Conservation (phyloP, 2,888 invertebrate genomes). For the Reticulitermes lucifugus region DNA sequence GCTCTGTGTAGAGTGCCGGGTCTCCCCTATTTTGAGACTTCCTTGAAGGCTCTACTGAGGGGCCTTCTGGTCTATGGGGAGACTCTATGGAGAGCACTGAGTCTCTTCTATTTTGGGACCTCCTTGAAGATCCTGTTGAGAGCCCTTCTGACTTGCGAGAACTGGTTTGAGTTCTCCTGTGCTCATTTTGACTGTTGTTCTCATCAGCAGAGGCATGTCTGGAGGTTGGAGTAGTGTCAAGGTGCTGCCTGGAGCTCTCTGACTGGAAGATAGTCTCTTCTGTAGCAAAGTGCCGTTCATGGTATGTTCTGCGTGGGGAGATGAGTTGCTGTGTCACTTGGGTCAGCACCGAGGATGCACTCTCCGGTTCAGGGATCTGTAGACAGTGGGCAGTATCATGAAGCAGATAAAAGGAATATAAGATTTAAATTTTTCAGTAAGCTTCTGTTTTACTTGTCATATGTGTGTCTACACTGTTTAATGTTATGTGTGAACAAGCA, state of each 20-base stretch:
- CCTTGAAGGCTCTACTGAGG: not conserved
- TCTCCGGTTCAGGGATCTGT: conserved; percentile 17
- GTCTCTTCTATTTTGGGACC: not conserved
- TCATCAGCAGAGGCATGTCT: not conserved
- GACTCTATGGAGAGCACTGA: not conserved
- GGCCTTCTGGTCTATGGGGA: not conserved
- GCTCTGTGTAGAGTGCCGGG: not conserved
- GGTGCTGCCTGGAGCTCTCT: not conserved
- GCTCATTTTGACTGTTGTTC: not conserved
- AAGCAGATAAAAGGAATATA: too few species aligned
- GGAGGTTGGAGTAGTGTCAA: not conserved
- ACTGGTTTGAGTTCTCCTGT: not conserved
- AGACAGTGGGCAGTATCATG: too few species aligned
- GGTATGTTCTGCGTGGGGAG: conserved; percentile 10
- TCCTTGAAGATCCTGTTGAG: not conserved
- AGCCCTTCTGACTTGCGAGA: not conserved
- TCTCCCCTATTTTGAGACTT: not conserved
- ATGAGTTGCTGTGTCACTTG: conserved; percentile 5
- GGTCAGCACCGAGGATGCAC: conserved; percentile 21
- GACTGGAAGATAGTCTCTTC: not conserved
- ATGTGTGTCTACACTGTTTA: too few species aligned
- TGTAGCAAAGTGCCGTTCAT: not conserved
- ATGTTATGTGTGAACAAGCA: too few species aligned
- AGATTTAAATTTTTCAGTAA: too few species aligned
- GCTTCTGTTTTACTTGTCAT: too few species aligned